phyloP scores from a whole-genome alignment of 2,797 vertebrate species.

The Siniperca undulata region DNA sequence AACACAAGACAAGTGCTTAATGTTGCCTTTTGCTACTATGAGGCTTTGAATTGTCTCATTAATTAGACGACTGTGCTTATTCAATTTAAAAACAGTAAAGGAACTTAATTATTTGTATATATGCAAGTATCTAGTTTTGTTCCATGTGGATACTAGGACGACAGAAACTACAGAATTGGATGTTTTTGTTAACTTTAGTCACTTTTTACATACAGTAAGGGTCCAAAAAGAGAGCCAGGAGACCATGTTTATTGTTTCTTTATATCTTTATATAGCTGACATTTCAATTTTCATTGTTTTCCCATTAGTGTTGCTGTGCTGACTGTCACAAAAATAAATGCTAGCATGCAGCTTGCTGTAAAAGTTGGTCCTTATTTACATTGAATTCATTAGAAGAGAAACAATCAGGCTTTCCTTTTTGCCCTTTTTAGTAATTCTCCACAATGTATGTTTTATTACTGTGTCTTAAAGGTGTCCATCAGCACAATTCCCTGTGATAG shows the following conservation, averaged over 20 bases:
- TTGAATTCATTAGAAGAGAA: constrained; percentile 44
- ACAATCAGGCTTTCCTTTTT: constrained; percentile 49
- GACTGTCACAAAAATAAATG: constrained; percentile 26
- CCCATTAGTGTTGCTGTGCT: constrained; percentile 38
- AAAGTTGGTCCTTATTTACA: constrained; percentile 39
- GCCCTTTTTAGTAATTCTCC: constrained; percentile 35
- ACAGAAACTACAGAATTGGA: constrained; percentile 28
- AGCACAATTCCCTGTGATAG: constrained; percentile 80
- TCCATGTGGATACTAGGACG: constrained; percentile 1
- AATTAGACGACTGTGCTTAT: constrained; percentile 68
- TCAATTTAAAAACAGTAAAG: constrained; percentile 34
- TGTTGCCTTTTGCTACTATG: constrained; percentile 75
- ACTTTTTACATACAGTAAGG: constrained; percentile 44
- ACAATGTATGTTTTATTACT: constrained; percentile 34
- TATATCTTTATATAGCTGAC: constrained; percentile 60
- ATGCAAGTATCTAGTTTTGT: constrained; percentile 49
- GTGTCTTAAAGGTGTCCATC: constrained; percentile 69
- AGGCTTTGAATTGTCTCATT: constrained; percentile 61
- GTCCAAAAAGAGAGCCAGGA: constrained; percentile 21
- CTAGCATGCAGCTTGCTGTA: constrained; percentile 43
- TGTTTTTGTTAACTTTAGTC: constrained; percentile 49
- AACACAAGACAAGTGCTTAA: constrained; percentile 56
- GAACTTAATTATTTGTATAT: constrained; percentile 64
- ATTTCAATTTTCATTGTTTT: constrained; percentile 50
- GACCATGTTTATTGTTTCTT: constrained; percentile 69